Percentiles rank a stretch among this genome's conserved stretches.
phyloP scores from a whole-genome alignment of 2,797 vertebrate genomes.

The Urosaurus nigricauda region DNA sequence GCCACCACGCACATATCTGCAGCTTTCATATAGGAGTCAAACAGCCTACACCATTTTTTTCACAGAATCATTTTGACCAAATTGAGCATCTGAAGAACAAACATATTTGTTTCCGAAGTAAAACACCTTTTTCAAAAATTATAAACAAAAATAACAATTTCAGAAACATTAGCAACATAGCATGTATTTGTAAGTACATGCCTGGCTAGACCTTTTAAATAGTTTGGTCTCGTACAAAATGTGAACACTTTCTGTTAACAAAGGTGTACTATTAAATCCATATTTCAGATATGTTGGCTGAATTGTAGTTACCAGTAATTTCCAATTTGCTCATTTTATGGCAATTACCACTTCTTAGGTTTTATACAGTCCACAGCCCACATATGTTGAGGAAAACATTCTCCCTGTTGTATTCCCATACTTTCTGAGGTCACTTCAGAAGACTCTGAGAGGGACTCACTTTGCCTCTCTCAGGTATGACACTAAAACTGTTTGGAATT shows the following conservation, averaged over 20 bases:
- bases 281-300: background rate
- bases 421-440: background rate
- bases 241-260: background rate
- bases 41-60: background rate
- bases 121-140: background rate
- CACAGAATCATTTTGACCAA: background rate
- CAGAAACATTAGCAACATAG: too few relatives aligned
- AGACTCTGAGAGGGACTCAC: background rate
- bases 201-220: background rate
- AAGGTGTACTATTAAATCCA: background rate
- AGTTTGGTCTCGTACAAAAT: constrained; percentile 11
- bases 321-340: background rate
- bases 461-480: background rate
- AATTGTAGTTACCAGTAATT: background rate
- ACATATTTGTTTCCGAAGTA: background rate
- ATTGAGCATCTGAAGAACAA: background rate
- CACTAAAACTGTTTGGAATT: background rate
- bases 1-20: background rate
- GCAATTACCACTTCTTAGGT: background rate
- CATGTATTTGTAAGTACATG: background rate
- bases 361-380: background rate
- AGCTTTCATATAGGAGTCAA: background rate
- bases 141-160: too few relatives aligned
- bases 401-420: background rate
- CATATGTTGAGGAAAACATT: background rate